Evolutionary conservation across 2,113 vertebrate genomes (phyloP).

Genomic region (Puntigrus tetrazona): DNA sequence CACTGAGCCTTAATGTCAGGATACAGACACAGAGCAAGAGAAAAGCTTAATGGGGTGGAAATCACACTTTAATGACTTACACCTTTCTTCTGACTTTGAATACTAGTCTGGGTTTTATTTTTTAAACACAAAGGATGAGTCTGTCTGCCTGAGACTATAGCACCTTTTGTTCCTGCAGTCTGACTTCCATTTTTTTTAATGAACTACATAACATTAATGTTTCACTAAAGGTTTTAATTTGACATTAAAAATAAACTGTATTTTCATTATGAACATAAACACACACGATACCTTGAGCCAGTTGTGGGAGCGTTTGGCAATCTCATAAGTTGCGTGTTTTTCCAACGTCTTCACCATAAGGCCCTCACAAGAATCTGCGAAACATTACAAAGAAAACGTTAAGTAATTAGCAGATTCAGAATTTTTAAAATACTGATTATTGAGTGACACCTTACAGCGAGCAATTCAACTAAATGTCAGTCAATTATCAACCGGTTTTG

Average conservation of each 20-base stretch:
- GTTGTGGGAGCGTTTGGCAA: slow-evolving; percentile 90
- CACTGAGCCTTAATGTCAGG: slow-evolving; percentile 6
- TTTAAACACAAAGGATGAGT: background rate
- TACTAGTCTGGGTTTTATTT: slow-evolving; percentile 13
- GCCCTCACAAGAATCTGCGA: slow-evolving; percentile 88
- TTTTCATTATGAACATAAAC: background rate
- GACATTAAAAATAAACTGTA: background rate
- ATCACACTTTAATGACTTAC: slow-evolving; percentile 11
- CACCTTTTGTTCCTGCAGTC: background rate
- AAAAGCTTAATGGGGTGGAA: slow-evolving; percentile 16
- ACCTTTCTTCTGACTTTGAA: slow-evolving; percentile 5
- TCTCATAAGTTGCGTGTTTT: slow-evolving; percentile 89
- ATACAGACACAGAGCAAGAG: background rate
- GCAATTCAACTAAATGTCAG: slow-evolving; percentile 33
- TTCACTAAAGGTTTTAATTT: background rate
- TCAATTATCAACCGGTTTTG: slow-evolving; percentile 54
- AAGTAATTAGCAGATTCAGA: background rate
- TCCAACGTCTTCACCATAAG: slow-evolving; percentile 93
- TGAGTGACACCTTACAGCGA: background rate
- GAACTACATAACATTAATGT: background rate
- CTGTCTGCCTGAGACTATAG: background rate
- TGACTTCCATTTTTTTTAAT: background rate
- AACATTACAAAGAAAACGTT: background rate
- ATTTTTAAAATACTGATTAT: background rate
- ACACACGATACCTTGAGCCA: slow-evolving; percentile 86